These are phyloP conservation scores for Phocides pigmalion DNA, from an alignment of 1,140 invertebrate genomes.

Conservation along the genomic window DNA sequence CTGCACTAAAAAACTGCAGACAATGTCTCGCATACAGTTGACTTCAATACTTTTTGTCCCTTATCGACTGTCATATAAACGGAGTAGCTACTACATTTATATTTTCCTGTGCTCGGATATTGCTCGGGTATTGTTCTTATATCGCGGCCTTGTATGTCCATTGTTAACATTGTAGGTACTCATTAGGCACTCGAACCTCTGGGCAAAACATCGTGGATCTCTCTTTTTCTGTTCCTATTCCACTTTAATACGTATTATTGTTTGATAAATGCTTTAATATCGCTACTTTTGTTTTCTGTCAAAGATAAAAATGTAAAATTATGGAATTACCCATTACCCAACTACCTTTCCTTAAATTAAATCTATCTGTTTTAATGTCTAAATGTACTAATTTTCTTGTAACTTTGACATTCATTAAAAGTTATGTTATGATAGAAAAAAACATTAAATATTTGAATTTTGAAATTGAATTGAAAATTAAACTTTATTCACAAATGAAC, in stretches of 20 bases:
- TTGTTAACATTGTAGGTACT: constrained; percentile 28
- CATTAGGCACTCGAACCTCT: constrained; percentile 17
- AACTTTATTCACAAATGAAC: too few species aligned
- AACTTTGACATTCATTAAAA: too few species aligned
- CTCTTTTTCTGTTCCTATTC: constrained; percentile 1
- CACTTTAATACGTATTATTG: not conserved
- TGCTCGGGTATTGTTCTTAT: constrained; percentile 38
- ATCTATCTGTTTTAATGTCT: too few species aligned
- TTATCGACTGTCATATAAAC: constrained; percentile 49
- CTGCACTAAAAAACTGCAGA: constrained; percentile 67
- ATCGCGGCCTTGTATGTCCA: constrained; percentile 23
- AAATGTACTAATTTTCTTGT: too few species aligned
- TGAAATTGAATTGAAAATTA: too few species aligned
- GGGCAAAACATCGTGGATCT: not conserved
- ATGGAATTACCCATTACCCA: too few species aligned
- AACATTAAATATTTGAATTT: too few species aligned
- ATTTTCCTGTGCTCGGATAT: constrained; percentile 32
- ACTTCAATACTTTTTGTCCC: constrained; percentile 45
- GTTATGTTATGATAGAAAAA: too few species aligned
- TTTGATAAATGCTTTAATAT: too few species aligned
- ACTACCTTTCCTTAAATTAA: too few species aligned
- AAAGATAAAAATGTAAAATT: too few species aligned
- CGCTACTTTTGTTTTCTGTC: too few species aligned
- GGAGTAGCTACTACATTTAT: constrained; percentile 28
- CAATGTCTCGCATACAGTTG: constrained; percentile 52